Evolutionary conservation across 2,113 vertebrate genomes (phyloP), one percentile per base, ranked within the genome.

Genomic region (Tringa solitaria): DNA sequence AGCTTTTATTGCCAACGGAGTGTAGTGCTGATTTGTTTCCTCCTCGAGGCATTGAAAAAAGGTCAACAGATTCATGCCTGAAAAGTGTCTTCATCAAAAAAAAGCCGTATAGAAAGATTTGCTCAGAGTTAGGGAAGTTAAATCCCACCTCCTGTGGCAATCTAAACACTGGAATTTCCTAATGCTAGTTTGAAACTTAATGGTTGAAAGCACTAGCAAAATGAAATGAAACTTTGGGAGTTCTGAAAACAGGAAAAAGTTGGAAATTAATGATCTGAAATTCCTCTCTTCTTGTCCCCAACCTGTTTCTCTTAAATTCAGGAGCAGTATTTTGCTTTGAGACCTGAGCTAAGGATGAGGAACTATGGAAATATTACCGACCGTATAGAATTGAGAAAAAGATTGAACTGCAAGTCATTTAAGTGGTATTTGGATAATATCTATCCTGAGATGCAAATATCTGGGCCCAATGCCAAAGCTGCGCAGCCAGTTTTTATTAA

Each of bases 361-460:
- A 97, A 91, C 81, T 99, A 98, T 10, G 99, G 99, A 3, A 99
- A 99, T 84, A 98, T 99, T 94, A 98, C 98, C 0, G 99, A 99
- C 69, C 99, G 99, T 4, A 90, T 99, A 45, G 98, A 98, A 6
- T 3, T 99, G 96, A 98, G 99, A 80, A 97, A 97, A 94, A 98
- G 93, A 56, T 81, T 99, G 94, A 98, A 98, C 75, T 99, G 99
- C 81, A 99, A 92, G 43, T 98, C 99, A 1, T 99, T 99, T 84
- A 98, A 98, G 57, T 99, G 99, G 99, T 99, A 99, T 91, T 98
- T 99, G 93, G 99, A 99, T 96, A 99, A 98, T 9, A 93, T 99
- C 37, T 99, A 99, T 94, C 99, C 99, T 1, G 99, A 99, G 97
- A 99, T 99, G 99, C 99, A 99, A 97, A 90, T 98, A 15, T 95